Conservation (phyloP, 37 sponge, comb jelly and placozoan species). For the Beroe ovata region DNA sequence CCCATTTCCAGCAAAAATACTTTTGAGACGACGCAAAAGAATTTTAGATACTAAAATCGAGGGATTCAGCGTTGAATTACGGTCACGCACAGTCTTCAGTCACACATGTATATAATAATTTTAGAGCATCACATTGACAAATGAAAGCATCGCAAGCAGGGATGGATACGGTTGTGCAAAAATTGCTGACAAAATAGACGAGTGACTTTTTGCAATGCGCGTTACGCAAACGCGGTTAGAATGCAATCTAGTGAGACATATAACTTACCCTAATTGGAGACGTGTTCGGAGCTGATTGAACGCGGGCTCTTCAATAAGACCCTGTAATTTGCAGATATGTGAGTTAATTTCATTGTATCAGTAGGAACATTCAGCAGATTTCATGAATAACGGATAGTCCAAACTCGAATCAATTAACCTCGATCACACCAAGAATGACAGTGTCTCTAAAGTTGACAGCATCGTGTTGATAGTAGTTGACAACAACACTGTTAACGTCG, state of each 20-base stretch:
- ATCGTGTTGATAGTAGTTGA: constrained; percentile 61
- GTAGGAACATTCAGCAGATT: background rate
- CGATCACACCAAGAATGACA: constrained; percentile 12
- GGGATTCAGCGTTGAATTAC: too few species aligned
- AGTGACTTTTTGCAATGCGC: constrained; percentile 35
- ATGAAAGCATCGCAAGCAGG: background rate
- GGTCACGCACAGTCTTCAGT: too few species aligned
- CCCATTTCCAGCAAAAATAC: too few species aligned
- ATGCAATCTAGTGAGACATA: background rate
- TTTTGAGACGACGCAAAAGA: too few species aligned
- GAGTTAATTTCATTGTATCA: background rate
- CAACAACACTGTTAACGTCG: constrained; percentile 18
- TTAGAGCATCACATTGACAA: background rate
- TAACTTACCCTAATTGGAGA: constrained; percentile 21
- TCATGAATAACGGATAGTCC: background rate
- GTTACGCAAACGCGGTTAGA: constrained; percentile 12
- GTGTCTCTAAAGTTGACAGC: constrained; percentile 34
- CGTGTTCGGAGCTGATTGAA: constrained; percentile 55
- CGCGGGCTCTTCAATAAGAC: background rate
- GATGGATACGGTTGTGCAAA: background rate
- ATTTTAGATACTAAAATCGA: too few species aligned
- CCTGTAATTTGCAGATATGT: constrained; percentile 3
- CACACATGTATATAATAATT: too few species aligned
- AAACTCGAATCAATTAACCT: too few species aligned
- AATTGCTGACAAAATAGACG: constrained; percentile 14